Evolutionary conservation across 2,113 vertebrate genomes (phyloP).

Genomic region (Brachyhypopomus occidentalis): DNA sequence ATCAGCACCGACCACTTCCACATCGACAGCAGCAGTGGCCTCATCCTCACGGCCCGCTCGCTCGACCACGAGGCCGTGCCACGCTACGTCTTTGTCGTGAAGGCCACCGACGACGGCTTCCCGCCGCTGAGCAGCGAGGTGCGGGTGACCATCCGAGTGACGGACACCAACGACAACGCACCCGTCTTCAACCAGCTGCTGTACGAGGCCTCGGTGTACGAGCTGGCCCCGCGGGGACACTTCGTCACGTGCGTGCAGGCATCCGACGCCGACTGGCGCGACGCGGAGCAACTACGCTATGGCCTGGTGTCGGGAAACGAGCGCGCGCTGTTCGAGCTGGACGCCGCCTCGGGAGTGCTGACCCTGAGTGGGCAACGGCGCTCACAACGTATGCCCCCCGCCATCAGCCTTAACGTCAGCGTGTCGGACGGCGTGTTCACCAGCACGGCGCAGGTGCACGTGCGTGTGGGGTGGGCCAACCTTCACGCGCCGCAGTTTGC

Average conservation of each 20-base stretch:
- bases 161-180: slow-evolving; percentile 93
- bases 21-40: slow-evolving; percentile 92
- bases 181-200: slow-evolving; percentile 94
- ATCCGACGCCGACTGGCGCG: slow-evolving; percentile 90
- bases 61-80: slow-evolving; percentile 89
- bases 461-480: slow-evolving; percentile 87
- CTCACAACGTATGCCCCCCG: slow-evolving; percentile 89
- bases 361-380: slow-evolving; percentile 84
- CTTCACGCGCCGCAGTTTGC: slow-evolving; percentile 88
- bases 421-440: slow-evolving; percentile 95
- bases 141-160: slow-evolving; percentile 83
- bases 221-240: slow-evolving; percentile 90
- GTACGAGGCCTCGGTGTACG: slow-evolving; percentile 93
- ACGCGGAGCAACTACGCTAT: slow-evolving; percentile 87
- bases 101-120: slow-evolving; percentile 91
- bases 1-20: slow-evolving; percentile 97
- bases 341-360: slow-evolving; percentile 85
- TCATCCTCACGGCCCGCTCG: slow-evolving; percentile 92
- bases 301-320: slow-evolving; percentile 94
- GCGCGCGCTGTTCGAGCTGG: slow-evolving; percentile 87
- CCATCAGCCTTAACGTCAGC: slow-evolving; percentile 90
- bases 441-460: slow-evolving; percentile 92
- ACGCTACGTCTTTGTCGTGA: slow-evolving; percentile 84
- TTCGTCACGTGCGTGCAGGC: slow-evolving; percentile 96
- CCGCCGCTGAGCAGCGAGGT: slow-evolving; percentile 89